phyloP scores from a whole-genome alignment of 1,140 invertebrate species.

The Euura lappo region DNA sequence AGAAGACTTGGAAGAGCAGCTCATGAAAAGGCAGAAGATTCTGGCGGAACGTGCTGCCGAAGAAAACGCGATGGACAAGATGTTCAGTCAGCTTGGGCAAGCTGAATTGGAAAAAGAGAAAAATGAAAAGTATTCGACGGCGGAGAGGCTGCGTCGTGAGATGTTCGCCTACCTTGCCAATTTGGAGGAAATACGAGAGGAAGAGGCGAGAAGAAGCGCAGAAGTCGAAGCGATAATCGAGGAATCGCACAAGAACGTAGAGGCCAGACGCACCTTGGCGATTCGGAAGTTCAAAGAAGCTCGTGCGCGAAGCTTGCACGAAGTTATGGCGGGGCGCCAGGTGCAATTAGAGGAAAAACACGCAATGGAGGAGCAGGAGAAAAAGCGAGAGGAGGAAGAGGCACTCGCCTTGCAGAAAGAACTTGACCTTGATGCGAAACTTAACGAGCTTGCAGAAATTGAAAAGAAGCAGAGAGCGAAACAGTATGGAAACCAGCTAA shows the following conservation, averaged over 20 bases:
- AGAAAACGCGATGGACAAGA: slow-evolving; percentile 28
- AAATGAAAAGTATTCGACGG: slow-evolving; percentile 10
- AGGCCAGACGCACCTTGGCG: slow-evolving; percentile 22
- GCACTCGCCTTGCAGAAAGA: slow-evolving; percentile 25
- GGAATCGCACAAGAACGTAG: slow-evolving; percentile 18
- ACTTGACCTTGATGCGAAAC: slow-evolving; percentile 30
- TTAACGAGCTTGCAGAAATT: slow-evolving; percentile 13
- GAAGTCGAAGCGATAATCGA: slow-evolving; percentile 30
- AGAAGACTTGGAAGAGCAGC: slow-evolving; percentile 38
- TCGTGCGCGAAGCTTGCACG: slow-evolving; percentile 19
- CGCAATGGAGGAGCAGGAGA: slow-evolving; percentile 19
- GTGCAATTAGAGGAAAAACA: slow-evolving; percentile 30
- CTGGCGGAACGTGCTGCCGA: slow-evolving; percentile 29
- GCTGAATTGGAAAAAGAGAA: slow-evolving; percentile 31
- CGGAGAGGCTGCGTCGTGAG: slow-evolving; percentile 28
- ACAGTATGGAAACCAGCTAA: slow-evolving; percentile 33
- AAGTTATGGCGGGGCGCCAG: slow-evolving; percentile 28
- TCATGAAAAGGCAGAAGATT: slow-evolving; percentile 22
- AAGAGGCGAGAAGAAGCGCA: slow-evolving; percentile 29
- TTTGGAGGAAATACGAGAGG: slow-evolving; percentile 29
- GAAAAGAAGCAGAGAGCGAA: slow-evolving; percentile 23
- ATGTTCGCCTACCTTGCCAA: slow-evolving; percentile 31
- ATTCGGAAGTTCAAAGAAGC: slow-evolving; percentile 25
- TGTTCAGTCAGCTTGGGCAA: slow-evolving; percentile 21
- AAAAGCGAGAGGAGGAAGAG: slow-evolving; percentile 20